phyloP scores from a whole-genome alignment of 2,797 vertebrate genomes.

The Pelobates cultripes region DNA sequence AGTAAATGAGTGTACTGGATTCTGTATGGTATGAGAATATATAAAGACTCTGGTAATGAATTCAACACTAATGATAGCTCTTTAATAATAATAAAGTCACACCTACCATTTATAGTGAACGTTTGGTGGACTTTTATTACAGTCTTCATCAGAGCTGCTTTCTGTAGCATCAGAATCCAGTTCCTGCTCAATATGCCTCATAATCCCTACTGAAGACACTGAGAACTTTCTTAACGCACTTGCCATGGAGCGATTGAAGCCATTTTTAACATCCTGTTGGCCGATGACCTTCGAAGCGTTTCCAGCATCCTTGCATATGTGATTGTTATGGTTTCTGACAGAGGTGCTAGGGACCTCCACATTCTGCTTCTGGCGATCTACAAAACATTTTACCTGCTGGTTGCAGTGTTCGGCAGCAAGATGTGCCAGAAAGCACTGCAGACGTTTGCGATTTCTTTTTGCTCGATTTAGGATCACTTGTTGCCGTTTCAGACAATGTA shows the following conservation, averaged over 20 bases:
- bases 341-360: slow-evolving; percentile 61
- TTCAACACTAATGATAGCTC: neutral
- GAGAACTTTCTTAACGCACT: slow-evolving; percentile 78
- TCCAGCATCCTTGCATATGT: slow-evolving; percentile 64
- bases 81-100: slow-evolving; percentile 32
- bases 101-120: slow-evolving; percentile 79
- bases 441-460: slow-evolving; percentile 77
- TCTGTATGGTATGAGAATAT: too few species aligned
- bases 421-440: slow-evolving; percentile 82
- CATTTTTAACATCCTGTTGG: slow-evolving; percentile 55
- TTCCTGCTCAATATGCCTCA: slow-evolving; percentile 77
- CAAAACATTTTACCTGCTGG: slow-evolving; percentile 82
- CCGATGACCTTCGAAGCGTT: neutral
- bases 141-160: slow-evolving; percentile 91
- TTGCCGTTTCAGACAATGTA: slow-evolving; percentile 78
- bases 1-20: too few species aligned
- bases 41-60: neutral
- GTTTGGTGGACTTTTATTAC: slow-evolving; percentile 65
- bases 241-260: slow-evolving; percentile 57
- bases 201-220: slow-evolving; percentile 69
- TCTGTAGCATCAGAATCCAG: slow-evolving; percentile 91
- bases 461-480: slow-evolving; percentile 75
- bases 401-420: slow-evolving; percentile 79
- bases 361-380: slow-evolving; percentile 68
- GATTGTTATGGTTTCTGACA: slow-evolving; percentile 58